Conservation (phyloP, 1,140 invertebrate genomes). For the Lasioglossum albipes region DNA sequence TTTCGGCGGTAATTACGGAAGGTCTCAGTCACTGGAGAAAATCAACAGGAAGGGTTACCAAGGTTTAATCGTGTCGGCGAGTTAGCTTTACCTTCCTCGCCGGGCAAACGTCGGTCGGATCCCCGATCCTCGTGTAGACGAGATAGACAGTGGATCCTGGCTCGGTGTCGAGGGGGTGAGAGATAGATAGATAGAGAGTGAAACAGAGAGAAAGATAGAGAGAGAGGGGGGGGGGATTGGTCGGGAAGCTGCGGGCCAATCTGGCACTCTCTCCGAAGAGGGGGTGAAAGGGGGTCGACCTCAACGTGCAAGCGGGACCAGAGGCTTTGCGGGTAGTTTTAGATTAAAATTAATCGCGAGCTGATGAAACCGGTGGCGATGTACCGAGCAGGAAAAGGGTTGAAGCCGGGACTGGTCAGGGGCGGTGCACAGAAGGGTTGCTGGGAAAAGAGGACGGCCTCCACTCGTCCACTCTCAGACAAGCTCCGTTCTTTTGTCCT, state of each 20-base stretch:
- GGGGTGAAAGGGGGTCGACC: constrained; percentile 61
- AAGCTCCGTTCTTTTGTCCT: neutral
- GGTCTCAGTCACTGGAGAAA: neutral
- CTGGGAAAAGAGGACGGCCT: constrained; percentile 63
- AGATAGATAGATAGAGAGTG: no score
- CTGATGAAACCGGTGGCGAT: constrained; percentile 67
- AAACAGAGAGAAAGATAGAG: neutral
- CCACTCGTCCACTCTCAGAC: constrained; percentile 65
- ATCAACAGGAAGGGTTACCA: constrained; percentile 2
- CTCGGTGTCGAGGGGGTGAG: neutral
- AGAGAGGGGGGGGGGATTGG: neutral
- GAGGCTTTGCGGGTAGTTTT: constrained; percentile 69
- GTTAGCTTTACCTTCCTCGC: constrained; percentile 27
- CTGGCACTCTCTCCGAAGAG: constrained; percentile 51
- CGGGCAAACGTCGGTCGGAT: constrained; percentile 40
- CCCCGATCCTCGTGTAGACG: constrained; percentile 35
- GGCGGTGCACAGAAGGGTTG: constrained; percentile 56
- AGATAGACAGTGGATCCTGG: constrained; percentile 30
- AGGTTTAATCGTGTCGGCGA: constrained; percentile 33
- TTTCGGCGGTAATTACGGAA: neutral
- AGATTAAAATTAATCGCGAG: constrained; percentile 72
- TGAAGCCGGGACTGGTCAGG: constrained; percentile 61
- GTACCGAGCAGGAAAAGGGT: constrained; percentile 62
- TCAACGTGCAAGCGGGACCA: constrained; percentile 50
- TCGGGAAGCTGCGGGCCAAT: constrained; percentile 56